A percentile compares a stretch with the other conserved stretches of the same genome.
These are phyloP conservation scores for Rhynchophorus ferrugineus DNA, from an alignment of 1,140 invertebrate species.

Conservation along the genomic window DNA sequence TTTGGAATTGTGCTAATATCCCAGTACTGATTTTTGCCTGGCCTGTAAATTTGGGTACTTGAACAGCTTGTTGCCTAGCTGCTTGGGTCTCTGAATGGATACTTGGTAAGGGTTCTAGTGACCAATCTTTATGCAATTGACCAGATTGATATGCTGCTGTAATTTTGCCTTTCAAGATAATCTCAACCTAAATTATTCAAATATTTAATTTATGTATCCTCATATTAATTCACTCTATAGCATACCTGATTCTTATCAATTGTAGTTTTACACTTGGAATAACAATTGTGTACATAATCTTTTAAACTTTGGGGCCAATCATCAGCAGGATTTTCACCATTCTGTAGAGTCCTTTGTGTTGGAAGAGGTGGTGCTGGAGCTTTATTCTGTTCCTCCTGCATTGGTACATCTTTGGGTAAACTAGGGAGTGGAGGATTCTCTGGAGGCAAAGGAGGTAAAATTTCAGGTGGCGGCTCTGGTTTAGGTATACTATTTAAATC, in stretches of 20 bases:
- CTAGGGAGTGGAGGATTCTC: not conserved
- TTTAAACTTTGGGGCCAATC: slow-evolving; percentile 68
- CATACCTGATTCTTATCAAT: slow-evolving; percentile 72
- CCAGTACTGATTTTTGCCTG: slow-evolving; percentile 45
- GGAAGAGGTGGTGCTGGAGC: not conserved
- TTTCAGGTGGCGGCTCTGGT: slow-evolving; percentile 41
- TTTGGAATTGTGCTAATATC: slow-evolving; percentile 46
- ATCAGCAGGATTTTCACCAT: slow-evolving; percentile 39
- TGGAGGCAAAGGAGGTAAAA: slow-evolving; percentile 45
- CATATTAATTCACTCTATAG: not conserved
- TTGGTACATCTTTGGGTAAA: not conserved
- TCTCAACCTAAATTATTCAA: slow-evolving; percentile 63
- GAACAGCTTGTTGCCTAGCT: slow-evolving; percentile 31
- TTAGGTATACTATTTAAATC: slow-evolving; percentile 36
- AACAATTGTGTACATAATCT: slow-evolving; percentile 85
- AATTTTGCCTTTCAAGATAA: slow-evolving; percentile 87
- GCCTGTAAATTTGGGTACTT: slow-evolving; percentile 41
- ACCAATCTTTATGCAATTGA: slow-evolving; percentile 85
- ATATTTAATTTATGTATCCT: not conserved
- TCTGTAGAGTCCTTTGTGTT: slow-evolving; percentile 15
- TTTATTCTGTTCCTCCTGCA: not conserved
- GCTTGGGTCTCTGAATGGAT: slow-evolving; percentile 57
- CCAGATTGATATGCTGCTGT: slow-evolving; percentile 79
- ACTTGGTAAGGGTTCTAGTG: slow-evolving; percentile 79
- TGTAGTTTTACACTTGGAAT: slow-evolving; percentile 77